A percentile compares a stretch with the other conserved stretches of the same genome.
These are phyloP conservation scores for Pomatorhinus ruficollis DNA, from an alignment of 2,113 vertebrate species.

Conservation along the genomic window DNA sequence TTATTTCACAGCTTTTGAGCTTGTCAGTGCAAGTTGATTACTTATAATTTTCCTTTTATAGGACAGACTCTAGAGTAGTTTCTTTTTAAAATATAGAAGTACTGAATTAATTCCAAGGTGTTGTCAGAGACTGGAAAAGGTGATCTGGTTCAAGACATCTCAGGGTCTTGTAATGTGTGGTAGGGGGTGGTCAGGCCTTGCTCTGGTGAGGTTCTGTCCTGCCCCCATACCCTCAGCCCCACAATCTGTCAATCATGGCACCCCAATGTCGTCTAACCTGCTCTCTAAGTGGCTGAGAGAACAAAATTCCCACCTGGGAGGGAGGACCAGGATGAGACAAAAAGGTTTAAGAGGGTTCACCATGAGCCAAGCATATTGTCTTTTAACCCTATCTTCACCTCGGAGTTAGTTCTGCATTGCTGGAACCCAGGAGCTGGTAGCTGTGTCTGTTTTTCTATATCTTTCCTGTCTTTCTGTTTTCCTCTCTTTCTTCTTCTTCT, in stretches of 20 bases:
- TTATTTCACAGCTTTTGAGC: neutral
- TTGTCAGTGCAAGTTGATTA: neutral
- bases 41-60: neutral
- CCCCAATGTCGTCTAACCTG: accelerated
- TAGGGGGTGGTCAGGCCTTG: neutral
- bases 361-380: neutral
- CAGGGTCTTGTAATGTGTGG: too few species aligned
- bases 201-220: neutral
- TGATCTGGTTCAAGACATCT: accelerated
- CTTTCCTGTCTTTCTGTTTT: neutral
- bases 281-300: accelerated
- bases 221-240: too few species aligned
- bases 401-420: neutral
- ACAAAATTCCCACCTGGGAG: neutral
- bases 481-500: neutral
- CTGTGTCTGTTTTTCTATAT: neutral
- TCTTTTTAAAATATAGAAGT: neutral
- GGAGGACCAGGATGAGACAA: neutral
- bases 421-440: neutral
- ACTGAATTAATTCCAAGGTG: neutral
- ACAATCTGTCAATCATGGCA: neutral
- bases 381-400: neutral
- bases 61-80: neutral
- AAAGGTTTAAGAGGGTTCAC: neutral
- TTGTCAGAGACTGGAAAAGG: neutral